These are phyloP conservation scores for Heliconius hermathena DNA, from an alignment of 1,140 invertebrate species.

Conservation along the genomic window DNA sequence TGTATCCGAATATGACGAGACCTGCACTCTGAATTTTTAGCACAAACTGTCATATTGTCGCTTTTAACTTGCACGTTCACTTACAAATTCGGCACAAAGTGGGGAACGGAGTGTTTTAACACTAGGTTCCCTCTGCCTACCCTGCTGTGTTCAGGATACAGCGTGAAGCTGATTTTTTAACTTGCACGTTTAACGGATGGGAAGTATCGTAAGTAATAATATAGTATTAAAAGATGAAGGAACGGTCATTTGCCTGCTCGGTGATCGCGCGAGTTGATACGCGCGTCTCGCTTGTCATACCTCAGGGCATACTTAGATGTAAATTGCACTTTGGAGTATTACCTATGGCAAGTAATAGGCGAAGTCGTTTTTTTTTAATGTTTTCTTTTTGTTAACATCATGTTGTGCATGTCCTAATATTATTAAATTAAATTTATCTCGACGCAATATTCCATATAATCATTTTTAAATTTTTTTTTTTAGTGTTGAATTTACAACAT, in stretches of 20 bases:
- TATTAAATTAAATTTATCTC: too few species aligned
- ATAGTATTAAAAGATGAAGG: constrained; percentile 35
- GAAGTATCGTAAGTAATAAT: background rate
- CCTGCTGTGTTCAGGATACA: too few species aligned
- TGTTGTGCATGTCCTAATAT: too few species aligned
- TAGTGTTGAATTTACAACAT: too few species aligned
- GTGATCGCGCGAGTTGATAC: constrained; percentile 37
- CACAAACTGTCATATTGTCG: background rate
- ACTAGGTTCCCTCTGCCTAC: too few species aligned
- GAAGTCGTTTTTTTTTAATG: background rate
- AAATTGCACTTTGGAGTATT: constrained; percentile 22
- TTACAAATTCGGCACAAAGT: too few species aligned
- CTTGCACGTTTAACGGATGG: background rate
- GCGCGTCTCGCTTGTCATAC: constrained; percentile 34
- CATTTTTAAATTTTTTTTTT: too few species aligned
- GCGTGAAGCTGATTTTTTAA: background rate
- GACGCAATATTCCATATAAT: too few species aligned
- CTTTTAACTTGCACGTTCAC: background rate
- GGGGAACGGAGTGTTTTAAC: too few species aligned
- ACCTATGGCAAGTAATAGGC: background rate
- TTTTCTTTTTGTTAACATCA: background rate
- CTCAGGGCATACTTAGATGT: constrained; percentile 33
- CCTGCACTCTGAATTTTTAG: background rate
- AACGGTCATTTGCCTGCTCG: constrained; percentile 35
- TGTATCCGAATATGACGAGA: background rate